Evolutionary conservation across 2,113 vertebrate genomes (phyloP).

Genomic region (Columba livia): DNA sequence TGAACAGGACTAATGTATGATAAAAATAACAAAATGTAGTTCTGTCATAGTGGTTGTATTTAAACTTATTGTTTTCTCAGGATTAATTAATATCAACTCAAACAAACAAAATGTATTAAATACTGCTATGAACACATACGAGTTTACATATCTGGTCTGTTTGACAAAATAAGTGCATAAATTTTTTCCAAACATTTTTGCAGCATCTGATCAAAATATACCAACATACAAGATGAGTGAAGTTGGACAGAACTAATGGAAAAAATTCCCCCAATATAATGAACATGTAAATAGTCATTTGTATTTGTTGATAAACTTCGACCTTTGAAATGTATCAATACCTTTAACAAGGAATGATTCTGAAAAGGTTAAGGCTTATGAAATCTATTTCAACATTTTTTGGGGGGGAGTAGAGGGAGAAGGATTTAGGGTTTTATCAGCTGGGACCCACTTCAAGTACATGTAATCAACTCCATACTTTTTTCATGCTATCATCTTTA

Average conservation of each 20-base stretch:
- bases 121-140: not conserved
- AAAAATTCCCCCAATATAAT: not conserved
- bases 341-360: not conserved
- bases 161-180: not conserved
- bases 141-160: not conserved
- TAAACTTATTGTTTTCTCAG: not conserved
- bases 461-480: not conserved
- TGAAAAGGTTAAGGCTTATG: not conserved
- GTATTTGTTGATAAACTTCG: not conserved
- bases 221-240: not conserved
- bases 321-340: not conserved
- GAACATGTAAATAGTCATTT: not conserved
- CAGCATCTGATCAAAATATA: not conserved
- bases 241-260: not conserved
- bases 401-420: not conserved
- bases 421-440: not conserved
- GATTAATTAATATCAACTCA: not conserved
- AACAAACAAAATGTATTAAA: not conserved
- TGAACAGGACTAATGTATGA: not conserved
- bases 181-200: not conserved
- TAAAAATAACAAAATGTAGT: not conserved
- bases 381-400: not conserved
- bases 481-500: not conserved
- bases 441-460: not conserved
- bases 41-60: not conserved